Evolutionary conservation across 2,797 vertebrate genomes (phyloP).

Genomic region (Galagoides demidoff): DNA sequence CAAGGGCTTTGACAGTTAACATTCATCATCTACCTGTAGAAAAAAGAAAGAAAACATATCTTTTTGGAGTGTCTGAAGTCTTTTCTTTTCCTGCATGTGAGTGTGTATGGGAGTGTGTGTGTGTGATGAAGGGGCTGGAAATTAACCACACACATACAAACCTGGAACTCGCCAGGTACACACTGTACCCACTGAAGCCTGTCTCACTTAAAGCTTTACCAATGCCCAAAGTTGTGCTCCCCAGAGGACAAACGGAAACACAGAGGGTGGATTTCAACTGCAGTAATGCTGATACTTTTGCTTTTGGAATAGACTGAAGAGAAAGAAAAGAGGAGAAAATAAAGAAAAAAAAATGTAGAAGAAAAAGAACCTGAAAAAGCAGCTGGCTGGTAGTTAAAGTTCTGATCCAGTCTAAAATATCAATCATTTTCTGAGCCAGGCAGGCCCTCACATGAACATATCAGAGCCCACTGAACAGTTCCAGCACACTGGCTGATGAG

Average conservation of each 20-base stretch:
- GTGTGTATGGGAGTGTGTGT: neutral
- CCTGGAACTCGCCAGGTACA: neutral
- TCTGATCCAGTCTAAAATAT: neutral
- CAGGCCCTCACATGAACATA: neutral
- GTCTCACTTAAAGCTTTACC: neutral
- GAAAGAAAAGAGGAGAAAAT: neutral
- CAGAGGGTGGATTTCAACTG: neutral
- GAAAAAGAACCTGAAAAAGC: neutral
- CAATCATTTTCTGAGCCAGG: neutral
- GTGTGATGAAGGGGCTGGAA: neutral
- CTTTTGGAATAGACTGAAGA: conserved; percentile 1
- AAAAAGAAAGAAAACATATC: neutral
- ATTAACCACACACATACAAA: neutral
- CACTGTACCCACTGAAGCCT: neutral
- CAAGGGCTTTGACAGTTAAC: neutral
- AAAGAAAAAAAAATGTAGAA: neutral
- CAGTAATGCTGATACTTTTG: neutral
- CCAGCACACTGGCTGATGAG: neutral
- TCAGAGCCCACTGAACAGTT: neutral
- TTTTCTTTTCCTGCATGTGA: neutral
- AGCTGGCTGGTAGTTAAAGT: neutral
- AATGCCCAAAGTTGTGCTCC: neutral
- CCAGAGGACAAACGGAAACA: conserved; percentile 22
- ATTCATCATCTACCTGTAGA: neutral
- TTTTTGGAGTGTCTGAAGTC: neutral